These are phyloP conservation scores for Cinclus cinclus DNA, from an alignment of 2,113 vertebrate genomes.

Conservation along the genomic window DNA sequence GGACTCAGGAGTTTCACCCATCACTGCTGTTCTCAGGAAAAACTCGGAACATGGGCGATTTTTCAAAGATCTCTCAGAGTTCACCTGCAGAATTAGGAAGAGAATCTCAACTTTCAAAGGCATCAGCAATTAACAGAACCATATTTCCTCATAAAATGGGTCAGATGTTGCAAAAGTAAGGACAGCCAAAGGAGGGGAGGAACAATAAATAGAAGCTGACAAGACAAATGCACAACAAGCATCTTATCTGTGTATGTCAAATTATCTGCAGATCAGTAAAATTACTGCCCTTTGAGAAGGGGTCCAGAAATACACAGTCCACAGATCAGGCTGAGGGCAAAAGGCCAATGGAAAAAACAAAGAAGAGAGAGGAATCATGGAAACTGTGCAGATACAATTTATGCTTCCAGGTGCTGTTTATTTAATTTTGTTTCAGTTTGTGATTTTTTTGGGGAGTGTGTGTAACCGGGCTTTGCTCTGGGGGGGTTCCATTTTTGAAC, in stretches of 20 bases:
- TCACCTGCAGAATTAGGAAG: neutral
- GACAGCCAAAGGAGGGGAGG: neutral
- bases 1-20: neutral
- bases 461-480: neutral
- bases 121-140: neutral
- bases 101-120: neutral
- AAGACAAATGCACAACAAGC: neutral
- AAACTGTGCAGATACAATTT: neutral
- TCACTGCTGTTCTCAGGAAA: neutral
- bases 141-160: neutral
- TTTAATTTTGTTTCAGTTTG: too few species aligned
- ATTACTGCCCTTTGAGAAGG: neutral
- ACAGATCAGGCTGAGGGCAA: neutral
- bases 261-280: neutral
- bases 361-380: neutral
- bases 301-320: neutral
- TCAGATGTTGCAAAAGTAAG: neutral
- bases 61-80: neutral
- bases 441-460: neutral
- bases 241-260: neutral
- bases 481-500: neutral
- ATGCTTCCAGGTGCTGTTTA: neutral
- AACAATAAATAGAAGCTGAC: neutral
- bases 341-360: neutral
- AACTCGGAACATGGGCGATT: neutral